Percentiles rank a stretch among this genome's conserved stretches.
These are phyloP conservation scores for Geophilus truncorum DNA, from an alignment of 2,888 invertebrate species.

Conservation along the genomic window DNA sequence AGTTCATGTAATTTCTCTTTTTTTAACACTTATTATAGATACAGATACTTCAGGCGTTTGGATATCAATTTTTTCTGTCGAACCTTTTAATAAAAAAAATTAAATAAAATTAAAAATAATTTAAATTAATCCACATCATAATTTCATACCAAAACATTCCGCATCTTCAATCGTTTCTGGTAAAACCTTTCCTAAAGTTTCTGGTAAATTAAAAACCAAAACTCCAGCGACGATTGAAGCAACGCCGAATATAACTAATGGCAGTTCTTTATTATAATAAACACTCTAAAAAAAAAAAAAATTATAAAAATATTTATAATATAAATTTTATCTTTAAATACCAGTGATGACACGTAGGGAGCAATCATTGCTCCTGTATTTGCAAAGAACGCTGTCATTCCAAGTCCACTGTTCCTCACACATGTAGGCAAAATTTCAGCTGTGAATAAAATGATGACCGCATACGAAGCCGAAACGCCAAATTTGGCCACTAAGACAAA, in stretches of 20 bases:
- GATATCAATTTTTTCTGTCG: too few relatives aligned
- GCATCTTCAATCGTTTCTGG: conserved; percentile 32
- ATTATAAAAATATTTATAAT: not conserved
- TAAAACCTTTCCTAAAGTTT: not conserved
- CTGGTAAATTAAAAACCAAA: not conserved
- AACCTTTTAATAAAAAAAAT: too few relatives aligned
- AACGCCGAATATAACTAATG: not conserved
- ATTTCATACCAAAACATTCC: conserved; percentile 4
- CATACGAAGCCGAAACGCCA: conserved; percentile 75
- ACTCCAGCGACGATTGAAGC: not conserved
- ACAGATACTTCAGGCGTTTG: too few relatives aligned
- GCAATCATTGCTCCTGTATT: conserved; percentile 79
- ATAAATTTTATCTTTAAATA: conserved; percentile 41
- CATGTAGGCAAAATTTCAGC: conserved; percentile 87
- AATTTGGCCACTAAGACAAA: conserved; percentile 63
- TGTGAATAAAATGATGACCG: conserved; percentile 78
- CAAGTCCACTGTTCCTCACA: conserved; percentile 78
- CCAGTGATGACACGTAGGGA: conserved; percentile 71
- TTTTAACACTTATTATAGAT: too few relatives aligned
- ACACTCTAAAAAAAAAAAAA: not conserved
- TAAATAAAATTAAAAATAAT: too few relatives aligned
- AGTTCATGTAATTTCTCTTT: too few relatives aligned
- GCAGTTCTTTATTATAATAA: conserved; percentile 33
- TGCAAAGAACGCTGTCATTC: conserved; percentile 76
- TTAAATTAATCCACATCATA: too few relatives aligned